Evolutionary conservation across 2,113 vertebrate species (phyloP).

Genomic region (Semnornis frantzii): DNA sequence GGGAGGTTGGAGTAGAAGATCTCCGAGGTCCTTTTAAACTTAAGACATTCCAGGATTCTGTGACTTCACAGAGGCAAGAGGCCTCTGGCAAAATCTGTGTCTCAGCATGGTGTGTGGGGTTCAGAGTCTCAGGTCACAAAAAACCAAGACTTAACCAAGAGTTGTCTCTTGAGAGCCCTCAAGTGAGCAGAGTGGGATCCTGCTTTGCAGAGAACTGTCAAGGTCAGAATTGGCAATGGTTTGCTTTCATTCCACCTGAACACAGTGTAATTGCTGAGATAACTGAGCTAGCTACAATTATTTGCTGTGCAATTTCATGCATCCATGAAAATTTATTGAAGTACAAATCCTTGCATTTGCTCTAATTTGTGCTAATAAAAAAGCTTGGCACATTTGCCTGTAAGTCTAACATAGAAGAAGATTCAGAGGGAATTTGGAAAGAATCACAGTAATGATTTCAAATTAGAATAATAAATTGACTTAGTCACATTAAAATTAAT

Average conservation of each 20-base stretch:
- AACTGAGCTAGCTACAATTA: constrained; percentile 52
- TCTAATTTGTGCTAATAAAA: constrained; percentile 67
- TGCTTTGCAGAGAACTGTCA: background rate
- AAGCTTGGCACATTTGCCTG: constrained; percentile 35
- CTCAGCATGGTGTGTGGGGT: background rate
- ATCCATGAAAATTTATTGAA: constrained; percentile 61
- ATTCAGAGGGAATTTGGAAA: constrained; percentile 34
- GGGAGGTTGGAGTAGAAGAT: too few relatives aligned
- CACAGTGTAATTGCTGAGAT: background rate
- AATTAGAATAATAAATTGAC: constrained; percentile 58
- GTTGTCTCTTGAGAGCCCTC: background rate
- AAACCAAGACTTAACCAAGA: background rate
- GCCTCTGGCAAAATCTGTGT: background rate
- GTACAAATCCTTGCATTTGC: constrained; percentile 55
- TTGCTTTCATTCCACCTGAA: constrained; percentile 47
- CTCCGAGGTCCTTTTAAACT: too few relatives aligned
- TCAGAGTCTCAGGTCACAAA: background rate
- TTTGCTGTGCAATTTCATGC: constrained; percentile 57
- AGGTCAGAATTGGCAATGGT: background rate
- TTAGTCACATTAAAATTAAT: constrained; percentile 59
- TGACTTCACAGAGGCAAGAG: background rate
- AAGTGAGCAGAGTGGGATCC: background rate
- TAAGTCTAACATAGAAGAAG: constrained; percentile 4
- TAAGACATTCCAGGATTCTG: too few relatives aligned
- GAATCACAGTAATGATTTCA: constrained; percentile 51